Evolutionary conservation across 1,140 invertebrate genomes (phyloP).

Genomic region (Hormaphis cornu): DNA sequence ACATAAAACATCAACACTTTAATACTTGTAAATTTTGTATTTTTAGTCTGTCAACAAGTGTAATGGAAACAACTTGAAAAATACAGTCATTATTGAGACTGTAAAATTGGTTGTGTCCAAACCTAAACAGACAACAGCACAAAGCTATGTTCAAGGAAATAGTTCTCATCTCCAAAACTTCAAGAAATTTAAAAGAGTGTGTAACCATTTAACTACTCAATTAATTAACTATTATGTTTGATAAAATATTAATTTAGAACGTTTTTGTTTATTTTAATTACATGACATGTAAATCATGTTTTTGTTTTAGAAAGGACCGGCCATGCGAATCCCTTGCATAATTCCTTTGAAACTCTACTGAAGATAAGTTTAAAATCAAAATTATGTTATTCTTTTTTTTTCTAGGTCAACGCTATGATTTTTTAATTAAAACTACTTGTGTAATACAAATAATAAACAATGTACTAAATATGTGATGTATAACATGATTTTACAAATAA

Average conservation of each 20-base stretch:
- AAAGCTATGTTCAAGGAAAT: neutral
- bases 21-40: neutral
- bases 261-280: neutral
- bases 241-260: too few relatives aligned
- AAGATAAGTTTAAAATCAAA: too few relatives aligned
- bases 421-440: too few relatives aligned
- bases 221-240: neutral
- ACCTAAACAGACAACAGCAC: neutral
- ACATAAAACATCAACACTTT: neutral
- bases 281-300: neutral
- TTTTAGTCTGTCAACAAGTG: neutral
- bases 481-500: too few relatives aligned
- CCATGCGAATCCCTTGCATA: neutral
- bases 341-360: neutral
- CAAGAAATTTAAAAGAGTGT: conserved; percentile 31
- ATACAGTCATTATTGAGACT: conserved; percentile 8
- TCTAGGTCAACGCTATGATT: too few relatives aligned
- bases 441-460: too few relatives aligned
- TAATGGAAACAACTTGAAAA: neutral
- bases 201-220: neutral
- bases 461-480: too few relatives aligned
- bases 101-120: neutral
- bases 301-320: conserved; percentile 5
- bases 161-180: conserved; percentile 7
- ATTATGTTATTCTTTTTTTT: too few relatives aligned